Evolutionary conservation across 1,140 invertebrate genomes (phyloP).

Genomic region (Agraylea sexmaculata): DNA sequence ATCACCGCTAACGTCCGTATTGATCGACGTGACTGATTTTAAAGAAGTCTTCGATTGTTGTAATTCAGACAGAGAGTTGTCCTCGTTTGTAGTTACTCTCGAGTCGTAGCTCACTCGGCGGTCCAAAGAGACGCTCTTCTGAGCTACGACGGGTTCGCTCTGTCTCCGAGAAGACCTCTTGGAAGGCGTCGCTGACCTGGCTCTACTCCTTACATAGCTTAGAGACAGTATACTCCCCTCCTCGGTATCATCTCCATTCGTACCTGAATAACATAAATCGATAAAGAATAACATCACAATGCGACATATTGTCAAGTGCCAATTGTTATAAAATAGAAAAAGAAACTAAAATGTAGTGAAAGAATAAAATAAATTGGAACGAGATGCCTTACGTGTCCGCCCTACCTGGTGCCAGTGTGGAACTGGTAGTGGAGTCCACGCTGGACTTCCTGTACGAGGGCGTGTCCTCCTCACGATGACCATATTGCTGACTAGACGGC

Average conservation of each 20-base stretch:
- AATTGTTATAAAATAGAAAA: neutral
- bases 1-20: constrained; percentile 36
- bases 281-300: neutral
- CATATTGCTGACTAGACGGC: constrained; percentile 9
- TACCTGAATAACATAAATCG: constrained; percentile 26
- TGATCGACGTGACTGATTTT: constrained; percentile 33
- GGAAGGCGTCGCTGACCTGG: constrained; percentile 25
- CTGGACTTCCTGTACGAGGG: constrained; percentile 26
- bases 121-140: constrained; percentile 21
- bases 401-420: constrained; percentile 37
- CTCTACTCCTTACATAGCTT: constrained; percentile 26
- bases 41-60: constrained; percentile 32
- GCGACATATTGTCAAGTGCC: neutral
- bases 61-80: constrained; percentile 23
- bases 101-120: constrained; percentile 20
- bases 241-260: constrained; percentile 39
- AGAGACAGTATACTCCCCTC: constrained; percentile 21
- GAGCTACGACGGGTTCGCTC: constrained; percentile 32
- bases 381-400: constrained; percentile 40
- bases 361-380: constrained; percentile 40
- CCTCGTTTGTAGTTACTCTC: constrained; percentile 15
- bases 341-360: constrained; percentile 21
- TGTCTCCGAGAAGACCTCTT: constrained; percentile 30
- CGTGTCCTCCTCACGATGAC: constrained; percentile 20
- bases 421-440: constrained; percentile 30